Conservation (phyloP, 2,797 vertebrate species). For the Syncerus caffer region DNA sequence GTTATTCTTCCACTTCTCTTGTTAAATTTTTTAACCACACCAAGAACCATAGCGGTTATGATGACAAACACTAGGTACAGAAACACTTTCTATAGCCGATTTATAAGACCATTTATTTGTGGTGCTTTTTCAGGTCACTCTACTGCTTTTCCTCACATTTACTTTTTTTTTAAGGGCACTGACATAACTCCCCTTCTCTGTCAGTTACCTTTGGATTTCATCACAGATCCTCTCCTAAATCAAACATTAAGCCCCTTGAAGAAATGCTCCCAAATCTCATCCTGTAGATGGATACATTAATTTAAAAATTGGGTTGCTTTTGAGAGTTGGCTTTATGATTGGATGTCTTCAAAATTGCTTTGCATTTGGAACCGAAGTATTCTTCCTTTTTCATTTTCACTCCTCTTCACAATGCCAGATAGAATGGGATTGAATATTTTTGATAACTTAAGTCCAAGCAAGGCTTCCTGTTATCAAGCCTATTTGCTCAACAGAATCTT, state of each 20-base stretch:
- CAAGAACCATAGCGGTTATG: neutral
- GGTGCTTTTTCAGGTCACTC: neutral
- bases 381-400: neutral
- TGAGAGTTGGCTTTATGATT: neutral
- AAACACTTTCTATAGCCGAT: neutral
- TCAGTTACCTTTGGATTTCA: neutral
- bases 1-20: neutral
- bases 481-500: constrained; percentile 28
- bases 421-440: neutral
- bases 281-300: neutral
- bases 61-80: neutral
- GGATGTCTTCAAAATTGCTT: neutral
- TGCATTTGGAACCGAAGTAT: neutral
- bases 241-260: neutral
- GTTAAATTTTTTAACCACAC: neutral
- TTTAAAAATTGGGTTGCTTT: neutral
- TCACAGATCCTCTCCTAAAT: neutral
- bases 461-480: neutral
- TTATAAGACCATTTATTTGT: neutral
- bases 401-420: neutral
- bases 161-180: neutral
- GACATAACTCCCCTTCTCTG: neutral
- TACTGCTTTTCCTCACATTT: neutral
- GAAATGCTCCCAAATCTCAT: neutral
- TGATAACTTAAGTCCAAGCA: neutral